A percentile compares a stretch with the other conserved stretches of the same genome.
Evolutionary conservation across 2,113 vertebrate genomes (phyloP).

Genomic region (Brachyhypopomus occidentalis): DNA sequence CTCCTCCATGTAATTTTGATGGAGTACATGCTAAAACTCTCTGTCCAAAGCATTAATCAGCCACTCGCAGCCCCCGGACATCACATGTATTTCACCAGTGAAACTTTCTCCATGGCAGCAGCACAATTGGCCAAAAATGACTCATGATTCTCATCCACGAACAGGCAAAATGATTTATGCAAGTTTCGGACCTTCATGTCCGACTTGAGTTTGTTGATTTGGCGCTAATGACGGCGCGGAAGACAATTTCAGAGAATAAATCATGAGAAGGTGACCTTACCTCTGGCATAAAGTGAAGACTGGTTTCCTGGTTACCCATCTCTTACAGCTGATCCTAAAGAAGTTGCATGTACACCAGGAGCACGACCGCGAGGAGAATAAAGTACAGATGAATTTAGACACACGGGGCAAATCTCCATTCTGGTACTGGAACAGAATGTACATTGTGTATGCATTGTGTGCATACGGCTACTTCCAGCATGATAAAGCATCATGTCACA

Average conservation of each 20-base stretch:
- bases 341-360: no score
- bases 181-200: constrained; percentile 5
- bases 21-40: constrained; percentile 56
- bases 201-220: not conserved
- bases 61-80: constrained; percentile 44
- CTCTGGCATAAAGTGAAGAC: not conserved
- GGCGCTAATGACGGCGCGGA: constrained; percentile 5
- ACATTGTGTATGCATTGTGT: not conserved
- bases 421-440: not conserved
- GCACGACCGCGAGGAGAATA: not conserved
- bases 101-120: constrained; percentile 48
- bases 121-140: constrained; percentile 40
- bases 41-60: constrained; percentile 63
- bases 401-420: not conserved
- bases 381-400: not conserved
- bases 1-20: constrained; percentile 58
- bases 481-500: no score
- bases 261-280: not conserved
- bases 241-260: not conserved
- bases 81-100: constrained; percentile 49
- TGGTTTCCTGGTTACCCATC: no score
- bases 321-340: no score
- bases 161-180: not conserved
- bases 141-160: constrained; percentile 7
- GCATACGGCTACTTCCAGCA: no score